Conservation (phyloP, 2,797 vertebrate species). For the Diglossa cyanea region DNA sequence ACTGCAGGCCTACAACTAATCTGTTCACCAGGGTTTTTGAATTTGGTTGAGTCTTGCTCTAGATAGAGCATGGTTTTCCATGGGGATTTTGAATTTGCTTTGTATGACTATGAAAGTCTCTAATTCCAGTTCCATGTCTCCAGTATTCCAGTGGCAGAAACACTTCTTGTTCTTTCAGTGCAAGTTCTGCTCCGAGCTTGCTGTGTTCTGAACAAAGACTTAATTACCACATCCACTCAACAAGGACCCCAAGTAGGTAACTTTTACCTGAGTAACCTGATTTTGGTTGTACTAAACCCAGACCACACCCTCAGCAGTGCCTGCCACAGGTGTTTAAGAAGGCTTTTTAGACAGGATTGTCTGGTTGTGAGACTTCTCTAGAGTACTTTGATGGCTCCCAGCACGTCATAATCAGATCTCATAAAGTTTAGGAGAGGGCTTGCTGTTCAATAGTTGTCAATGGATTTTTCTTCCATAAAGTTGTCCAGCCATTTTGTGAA, state of each 20-base stretch:
- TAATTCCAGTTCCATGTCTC: not conserved
- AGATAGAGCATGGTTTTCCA: not conserved
- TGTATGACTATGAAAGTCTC: not conserved
- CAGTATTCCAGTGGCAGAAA: not conserved
- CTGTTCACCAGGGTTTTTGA: not conserved
- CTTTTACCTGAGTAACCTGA: not conserved
- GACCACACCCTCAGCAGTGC: not conserved
- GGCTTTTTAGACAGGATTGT: not conserved
- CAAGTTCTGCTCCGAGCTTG: not conserved
- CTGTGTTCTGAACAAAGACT: not conserved
- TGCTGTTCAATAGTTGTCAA: not conserved
- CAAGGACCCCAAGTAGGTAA: not conserved
- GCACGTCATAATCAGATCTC: not conserved
- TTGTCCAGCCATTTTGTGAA: not conserved
- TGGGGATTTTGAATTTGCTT: not conserved
- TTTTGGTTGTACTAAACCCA: not conserved
- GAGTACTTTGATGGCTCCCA: not conserved
- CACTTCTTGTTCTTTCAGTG: not conserved
- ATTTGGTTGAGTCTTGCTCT: not conserved
- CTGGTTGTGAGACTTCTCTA: not conserved
- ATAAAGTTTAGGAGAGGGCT: not conserved
- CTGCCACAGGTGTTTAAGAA: not conserved
- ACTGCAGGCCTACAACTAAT: not conserved
- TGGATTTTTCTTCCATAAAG: not conserved
- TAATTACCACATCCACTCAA: not conserved